These are phyloP conservation scores for Cervus canadensis DNA, from an alignment of 2,113 vertebrate genomes.

Conservation along the genomic window DNA sequence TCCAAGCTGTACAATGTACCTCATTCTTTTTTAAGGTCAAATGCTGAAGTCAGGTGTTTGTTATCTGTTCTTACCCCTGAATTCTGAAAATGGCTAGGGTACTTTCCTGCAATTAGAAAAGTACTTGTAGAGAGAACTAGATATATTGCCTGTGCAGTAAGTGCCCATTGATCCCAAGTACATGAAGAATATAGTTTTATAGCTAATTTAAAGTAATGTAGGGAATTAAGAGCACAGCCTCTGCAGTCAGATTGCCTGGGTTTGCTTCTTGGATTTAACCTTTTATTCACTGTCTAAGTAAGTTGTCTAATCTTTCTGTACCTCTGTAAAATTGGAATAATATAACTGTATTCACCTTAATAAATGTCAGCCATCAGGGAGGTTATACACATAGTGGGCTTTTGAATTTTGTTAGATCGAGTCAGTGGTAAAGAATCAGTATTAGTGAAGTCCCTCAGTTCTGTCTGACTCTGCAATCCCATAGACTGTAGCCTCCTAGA, in stretches of 20 bases:
- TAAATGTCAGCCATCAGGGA: neutral
- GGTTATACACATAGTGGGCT: neutral
- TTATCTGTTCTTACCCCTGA: neutral
- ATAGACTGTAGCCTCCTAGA: neutral
- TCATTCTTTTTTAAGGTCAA: neutral
- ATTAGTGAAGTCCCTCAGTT: neutral
- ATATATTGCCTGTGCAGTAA: neutral
- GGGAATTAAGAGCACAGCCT: neutral
- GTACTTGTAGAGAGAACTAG: neutral
- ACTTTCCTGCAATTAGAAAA: neutral
- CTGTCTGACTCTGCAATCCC: neutral
- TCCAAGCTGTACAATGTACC: neutral
- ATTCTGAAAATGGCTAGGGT: neutral
- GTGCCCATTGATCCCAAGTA: neutral
- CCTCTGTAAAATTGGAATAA: constrained; percentile 28
- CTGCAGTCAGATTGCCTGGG: neutral
- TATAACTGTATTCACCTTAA: neutral
- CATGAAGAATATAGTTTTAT: neutral
- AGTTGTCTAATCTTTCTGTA: neutral
- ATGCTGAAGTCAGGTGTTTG: neutral
- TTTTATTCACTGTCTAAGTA: neutral
- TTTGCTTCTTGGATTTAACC: neutral
- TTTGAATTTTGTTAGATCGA: constrained; percentile 22
- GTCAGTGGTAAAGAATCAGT: neutral
- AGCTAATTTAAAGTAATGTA: neutral